These are phyloP conservation scores for Setophaga petechia DNA, from an alignment of 2,113 vertebrate species.

Conservation along the genomic window DNA sequence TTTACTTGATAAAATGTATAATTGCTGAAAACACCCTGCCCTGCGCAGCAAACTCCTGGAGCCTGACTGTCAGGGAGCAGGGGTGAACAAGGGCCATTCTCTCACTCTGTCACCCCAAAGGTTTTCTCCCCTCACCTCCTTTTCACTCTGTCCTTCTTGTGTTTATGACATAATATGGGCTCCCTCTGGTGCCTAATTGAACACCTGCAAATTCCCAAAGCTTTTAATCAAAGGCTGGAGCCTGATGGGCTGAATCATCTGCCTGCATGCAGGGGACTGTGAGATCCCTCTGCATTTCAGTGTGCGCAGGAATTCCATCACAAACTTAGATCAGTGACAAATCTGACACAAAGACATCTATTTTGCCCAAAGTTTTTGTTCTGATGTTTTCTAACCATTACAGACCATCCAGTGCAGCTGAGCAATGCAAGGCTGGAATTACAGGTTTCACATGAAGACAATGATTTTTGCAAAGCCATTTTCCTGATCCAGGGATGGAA, in stretches of 20 bases:
- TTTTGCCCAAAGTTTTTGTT: not conserved
- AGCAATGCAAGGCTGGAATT: not conserved
- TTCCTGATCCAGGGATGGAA: not conserved
- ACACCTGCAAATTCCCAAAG: constrained; percentile 69
- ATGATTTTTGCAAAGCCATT: not conserved
- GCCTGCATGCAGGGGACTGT: not conserved
- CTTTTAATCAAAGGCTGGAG: constrained; percentile 39
- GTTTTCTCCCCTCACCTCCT: not conserved
- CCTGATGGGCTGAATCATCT: not conserved
- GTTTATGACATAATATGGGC: constrained; percentile 72
- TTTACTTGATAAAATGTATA: not conserved
- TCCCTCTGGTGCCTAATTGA: constrained; percentile 79
- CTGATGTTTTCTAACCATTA: not conserved
- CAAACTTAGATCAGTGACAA: not conserved
- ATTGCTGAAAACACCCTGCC: not conserved
- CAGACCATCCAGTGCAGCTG: not conserved
- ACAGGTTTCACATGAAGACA: not conserved
- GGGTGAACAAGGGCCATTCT: not conserved
- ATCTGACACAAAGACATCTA: not conserved
- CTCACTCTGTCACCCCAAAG: not conserved
- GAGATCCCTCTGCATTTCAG: not conserved
- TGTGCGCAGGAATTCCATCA: not conserved
- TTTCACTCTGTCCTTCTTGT: not conserved
- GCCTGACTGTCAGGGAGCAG: not conserved
- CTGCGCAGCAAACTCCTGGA: not conserved